Conservation (phyloP, 37 sponge, comb jelly and placozoan genomes). For the Axinella damicornis region DNA sequence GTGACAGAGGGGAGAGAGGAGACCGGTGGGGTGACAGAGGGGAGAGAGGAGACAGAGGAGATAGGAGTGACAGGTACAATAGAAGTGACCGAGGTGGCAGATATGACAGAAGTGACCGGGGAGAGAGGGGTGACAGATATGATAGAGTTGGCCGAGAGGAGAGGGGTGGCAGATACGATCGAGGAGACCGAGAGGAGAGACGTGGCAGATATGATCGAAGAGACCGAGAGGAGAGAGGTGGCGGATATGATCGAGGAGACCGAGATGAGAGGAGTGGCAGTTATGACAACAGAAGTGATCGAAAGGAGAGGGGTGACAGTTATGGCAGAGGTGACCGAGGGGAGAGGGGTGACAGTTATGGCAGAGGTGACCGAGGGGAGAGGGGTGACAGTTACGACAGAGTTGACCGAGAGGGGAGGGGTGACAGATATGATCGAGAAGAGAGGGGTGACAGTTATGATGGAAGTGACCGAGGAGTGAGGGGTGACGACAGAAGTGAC, state of each 20-base stretch:
- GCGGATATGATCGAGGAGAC: background rate
- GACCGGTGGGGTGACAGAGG: background rate
- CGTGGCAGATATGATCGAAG: background rate
- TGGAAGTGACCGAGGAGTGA: background rate
- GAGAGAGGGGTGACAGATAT: background rate
- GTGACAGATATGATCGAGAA: background rate
- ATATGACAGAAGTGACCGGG: background rate
- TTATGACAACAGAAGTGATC: background rate
- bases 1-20: background rate
- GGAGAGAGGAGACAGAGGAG: background rate
- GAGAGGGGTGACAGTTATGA: background rate
- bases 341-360: background rate
- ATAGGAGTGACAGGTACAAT: background rate
- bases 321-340: no score
- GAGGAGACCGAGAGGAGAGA: background rate
- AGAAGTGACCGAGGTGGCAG: background rate
- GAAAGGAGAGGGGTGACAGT: background rate
- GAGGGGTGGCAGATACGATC: background rate
- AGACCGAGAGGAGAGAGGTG: background rate
- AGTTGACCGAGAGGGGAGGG: background rate
- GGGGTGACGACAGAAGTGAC: background rate
- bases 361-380: background rate
- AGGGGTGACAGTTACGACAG: background rate
- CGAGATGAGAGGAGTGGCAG: background rate
- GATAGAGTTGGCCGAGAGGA: background rate